phyloP scores from a whole-genome alignment of 1,140 invertebrate species.

The Meloidogyne chitwoodi region DNA sequence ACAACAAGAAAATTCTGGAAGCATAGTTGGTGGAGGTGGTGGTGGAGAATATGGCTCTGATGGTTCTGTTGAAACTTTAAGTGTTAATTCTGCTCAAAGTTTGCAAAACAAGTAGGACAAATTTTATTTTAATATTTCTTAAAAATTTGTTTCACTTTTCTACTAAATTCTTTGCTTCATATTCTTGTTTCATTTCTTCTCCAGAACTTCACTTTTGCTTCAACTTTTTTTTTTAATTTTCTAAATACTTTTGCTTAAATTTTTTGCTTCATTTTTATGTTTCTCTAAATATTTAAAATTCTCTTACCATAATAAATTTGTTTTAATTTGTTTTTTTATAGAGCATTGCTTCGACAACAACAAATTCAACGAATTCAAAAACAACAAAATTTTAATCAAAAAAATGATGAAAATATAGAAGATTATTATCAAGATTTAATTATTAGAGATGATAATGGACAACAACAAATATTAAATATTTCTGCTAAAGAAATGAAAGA shows the following conservation, averaged over 20 bases:
- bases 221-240: background rate
- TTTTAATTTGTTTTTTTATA: background rate
- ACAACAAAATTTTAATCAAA: conserved; percentile 23
- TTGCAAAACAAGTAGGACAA: conserved; percentile 48
- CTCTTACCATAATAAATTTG: too few relatives aligned
- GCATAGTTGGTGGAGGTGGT: background rate
- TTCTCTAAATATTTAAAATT: too few relatives aligned
- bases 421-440: conserved; percentile 21
- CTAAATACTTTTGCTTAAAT: too few relatives aligned
- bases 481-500: conserved; percentile 47
- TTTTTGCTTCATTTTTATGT: too few relatives aligned
- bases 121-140: too few relatives aligned
- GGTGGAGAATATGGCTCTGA: conserved; percentile 55
- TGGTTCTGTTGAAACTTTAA: conserved; percentile 51
- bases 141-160: too few relatives aligned
- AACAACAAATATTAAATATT: conserved; percentile 5
- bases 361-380: conserved; percentile 19
- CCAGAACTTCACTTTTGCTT: background rate
- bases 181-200: too few relatives aligned
- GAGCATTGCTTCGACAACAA: conserved; percentile 19
- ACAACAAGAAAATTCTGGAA: conserved; percentile 12
- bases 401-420: background rate
- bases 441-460: conserved; percentile 1
- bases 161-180: too few relatives aligned
- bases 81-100: conserved; percentile 51